Evolutionary conservation across 1,140 invertebrate genomes (phyloP).

Genomic region (Solenopsis fugax): DNA sequence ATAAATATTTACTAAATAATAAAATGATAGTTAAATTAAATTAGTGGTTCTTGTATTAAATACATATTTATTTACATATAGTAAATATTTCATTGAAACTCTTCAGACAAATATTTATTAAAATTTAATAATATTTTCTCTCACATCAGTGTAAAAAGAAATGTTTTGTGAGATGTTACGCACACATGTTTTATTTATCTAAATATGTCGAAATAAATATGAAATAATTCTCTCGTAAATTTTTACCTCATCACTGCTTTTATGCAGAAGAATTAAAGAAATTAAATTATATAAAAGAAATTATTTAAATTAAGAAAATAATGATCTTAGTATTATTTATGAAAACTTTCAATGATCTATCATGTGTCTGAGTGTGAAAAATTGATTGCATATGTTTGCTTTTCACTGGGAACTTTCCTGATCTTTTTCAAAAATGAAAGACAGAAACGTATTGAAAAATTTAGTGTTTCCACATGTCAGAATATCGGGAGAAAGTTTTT

Average conservation of each 20-base stretch:
- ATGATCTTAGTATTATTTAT: background rate
- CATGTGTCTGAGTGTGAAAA: background rate
- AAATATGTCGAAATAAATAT: background rate
- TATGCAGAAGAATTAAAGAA: background rate
- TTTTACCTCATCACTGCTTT: background rate
- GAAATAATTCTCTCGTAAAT: background rate
- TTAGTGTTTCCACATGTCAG: background rate
- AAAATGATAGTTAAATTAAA: no score
- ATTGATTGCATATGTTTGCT: background rate
- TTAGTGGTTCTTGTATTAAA: no score
- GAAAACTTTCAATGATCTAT: background rate
- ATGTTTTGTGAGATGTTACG: no score
- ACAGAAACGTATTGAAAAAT: background rate
- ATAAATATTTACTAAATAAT: no score
- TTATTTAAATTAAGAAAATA: background rate
- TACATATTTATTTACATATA: no score
- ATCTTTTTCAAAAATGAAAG: background rate
- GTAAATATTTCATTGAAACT: no score
- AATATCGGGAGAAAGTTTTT: background rate
- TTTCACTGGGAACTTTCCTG: background rate
- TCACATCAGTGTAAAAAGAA: no score
- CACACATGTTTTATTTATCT: no score
- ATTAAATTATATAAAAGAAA: background rate
- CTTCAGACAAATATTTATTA: no score
- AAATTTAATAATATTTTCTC: no score